phyloP scores from a whole-genome alignment of 2,113 vertebrate species.

The Festucalex cinctus region DNA sequence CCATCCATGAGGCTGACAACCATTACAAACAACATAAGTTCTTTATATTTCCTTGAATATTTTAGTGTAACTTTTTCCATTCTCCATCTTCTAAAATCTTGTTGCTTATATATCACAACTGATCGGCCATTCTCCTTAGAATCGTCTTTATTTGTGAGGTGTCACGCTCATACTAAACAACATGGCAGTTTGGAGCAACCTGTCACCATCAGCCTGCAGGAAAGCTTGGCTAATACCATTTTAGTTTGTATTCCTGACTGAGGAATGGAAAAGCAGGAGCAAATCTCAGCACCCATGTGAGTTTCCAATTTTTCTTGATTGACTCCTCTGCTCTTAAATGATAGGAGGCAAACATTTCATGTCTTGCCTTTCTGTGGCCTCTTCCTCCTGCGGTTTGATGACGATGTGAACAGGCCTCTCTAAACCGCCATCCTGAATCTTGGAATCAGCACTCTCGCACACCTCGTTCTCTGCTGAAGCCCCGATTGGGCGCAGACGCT shows the following conservation, averaged over 20 bases:
- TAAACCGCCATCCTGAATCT: slow-evolving; percentile 37
- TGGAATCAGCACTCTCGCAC: slow-evolving; percentile 49
- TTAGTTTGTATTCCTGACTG: background rate
- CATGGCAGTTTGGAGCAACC: slow-evolving; percentile 12
- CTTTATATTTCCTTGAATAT: background rate
- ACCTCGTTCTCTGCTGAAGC: slow-evolving; percentile 68
- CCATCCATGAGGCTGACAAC: slow-evolving; percentile 12
- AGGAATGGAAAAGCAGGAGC: slow-evolving; percentile 1
- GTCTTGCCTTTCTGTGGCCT: slow-evolving; percentile 40
- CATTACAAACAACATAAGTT: background rate
- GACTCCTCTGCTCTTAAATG: slow-evolving; percentile 35
- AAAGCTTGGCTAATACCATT: background rate
- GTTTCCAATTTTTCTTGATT: slow-evolving; percentile 22
- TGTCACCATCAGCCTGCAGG: background rate
- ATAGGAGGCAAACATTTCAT: slow-evolving; percentile 54
- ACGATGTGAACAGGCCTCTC: slow-evolving; percentile 70
- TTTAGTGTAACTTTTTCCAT: background rate
- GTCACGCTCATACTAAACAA: slow-evolving; percentile 1
- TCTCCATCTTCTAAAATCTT: background rate
- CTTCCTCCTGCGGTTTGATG: slow-evolving; percentile 64
- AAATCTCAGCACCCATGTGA: background rate
- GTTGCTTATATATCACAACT: background rate
- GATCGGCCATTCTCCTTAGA: background rate
- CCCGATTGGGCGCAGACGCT: slow-evolving; percentile 69
- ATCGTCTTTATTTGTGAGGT: background rate